phyloP scores from a whole-genome alignment of 2,113 vertebrate genomes.

The Vulpes vulpes region DNA sequence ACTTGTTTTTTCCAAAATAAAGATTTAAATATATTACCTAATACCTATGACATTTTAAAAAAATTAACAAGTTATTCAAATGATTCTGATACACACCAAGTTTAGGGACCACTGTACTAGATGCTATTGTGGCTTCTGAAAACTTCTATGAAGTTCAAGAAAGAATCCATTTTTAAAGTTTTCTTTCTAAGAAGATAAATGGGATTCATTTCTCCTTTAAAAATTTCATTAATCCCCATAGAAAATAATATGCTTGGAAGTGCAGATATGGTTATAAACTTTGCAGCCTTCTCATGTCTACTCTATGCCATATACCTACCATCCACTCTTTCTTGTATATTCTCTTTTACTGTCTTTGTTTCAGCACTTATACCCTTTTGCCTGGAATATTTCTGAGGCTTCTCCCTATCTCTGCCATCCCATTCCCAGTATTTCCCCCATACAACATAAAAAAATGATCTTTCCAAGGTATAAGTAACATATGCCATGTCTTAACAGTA shows the following conservation, averaged over 20 bases:
- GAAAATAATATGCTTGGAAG: background rate
- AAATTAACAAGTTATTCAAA: background rate
- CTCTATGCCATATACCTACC: background rate
- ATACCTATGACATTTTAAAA: background rate
- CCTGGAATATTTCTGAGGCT: background rate
- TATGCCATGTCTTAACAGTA: accelerated
- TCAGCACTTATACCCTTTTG: background rate
- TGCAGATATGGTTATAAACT: background rate
- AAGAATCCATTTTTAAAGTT: background rate
- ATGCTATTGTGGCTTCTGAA: background rate
- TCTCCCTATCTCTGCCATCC: background rate
- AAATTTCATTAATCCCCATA: background rate
- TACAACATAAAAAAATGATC: background rate
- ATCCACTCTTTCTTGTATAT: background rate
- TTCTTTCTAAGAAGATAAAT: background rate
- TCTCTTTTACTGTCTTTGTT: background rate
- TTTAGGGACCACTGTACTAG: background rate
- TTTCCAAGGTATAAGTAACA: background rate
- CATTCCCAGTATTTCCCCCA: background rate
- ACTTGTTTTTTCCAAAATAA: background rate
- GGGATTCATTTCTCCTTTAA: background rate
- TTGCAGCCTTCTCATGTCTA: background rate
- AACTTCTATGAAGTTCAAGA: background rate
- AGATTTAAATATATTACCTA: background rate
- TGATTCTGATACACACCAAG: background rate